These are phyloP conservation scores for Pogona vitticeps DNA, from an alignment of 2,113 vertebrate species.

Conservation along the genomic window DNA sequence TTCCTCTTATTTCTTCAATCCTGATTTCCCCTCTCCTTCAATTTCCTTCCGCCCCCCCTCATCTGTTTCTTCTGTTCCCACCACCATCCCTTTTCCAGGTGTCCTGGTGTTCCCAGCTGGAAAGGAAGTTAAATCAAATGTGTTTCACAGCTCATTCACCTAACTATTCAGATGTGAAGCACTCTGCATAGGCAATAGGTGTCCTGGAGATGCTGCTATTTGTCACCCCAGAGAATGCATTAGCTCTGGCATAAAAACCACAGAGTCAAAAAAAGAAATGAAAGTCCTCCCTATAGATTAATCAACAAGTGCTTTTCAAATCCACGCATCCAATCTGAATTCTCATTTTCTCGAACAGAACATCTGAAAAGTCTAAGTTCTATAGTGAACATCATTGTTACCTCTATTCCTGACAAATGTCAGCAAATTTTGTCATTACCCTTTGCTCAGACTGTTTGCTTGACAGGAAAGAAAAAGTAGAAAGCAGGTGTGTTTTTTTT, in stretches of 20 bases:
- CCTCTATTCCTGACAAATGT: background rate
- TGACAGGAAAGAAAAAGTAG: background rate
- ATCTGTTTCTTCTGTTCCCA: background rate
- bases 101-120: background rate
- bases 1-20: background rate
- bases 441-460: background rate
- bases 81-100: background rate
- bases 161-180: constrained; percentile 17
- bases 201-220: constrained; percentile 31
- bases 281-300: constrained; percentile 20
- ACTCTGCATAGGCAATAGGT: constrained; percentile 33
- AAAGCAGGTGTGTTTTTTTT: background rate
- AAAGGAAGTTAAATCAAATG: constrained; percentile 34
- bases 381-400: background rate
- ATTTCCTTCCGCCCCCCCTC: background rate
- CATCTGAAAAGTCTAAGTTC: constrained; percentile 28
- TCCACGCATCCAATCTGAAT: constrained; percentile 22
- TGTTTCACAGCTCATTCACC: constrained; percentile 33
- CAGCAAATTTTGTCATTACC: background rate
- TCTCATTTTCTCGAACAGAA: constrained; percentile 22
- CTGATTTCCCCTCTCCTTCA: background rate
- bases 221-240: constrained; percentile 24
- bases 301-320: constrained; percentile 28
- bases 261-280: background rate
- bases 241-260: constrained; percentile 18